These are phyloP conservation scores for Stenodema calcarata DNA, from an alignment of 2,888 invertebrate species.

Conservation along the genomic window DNA sequence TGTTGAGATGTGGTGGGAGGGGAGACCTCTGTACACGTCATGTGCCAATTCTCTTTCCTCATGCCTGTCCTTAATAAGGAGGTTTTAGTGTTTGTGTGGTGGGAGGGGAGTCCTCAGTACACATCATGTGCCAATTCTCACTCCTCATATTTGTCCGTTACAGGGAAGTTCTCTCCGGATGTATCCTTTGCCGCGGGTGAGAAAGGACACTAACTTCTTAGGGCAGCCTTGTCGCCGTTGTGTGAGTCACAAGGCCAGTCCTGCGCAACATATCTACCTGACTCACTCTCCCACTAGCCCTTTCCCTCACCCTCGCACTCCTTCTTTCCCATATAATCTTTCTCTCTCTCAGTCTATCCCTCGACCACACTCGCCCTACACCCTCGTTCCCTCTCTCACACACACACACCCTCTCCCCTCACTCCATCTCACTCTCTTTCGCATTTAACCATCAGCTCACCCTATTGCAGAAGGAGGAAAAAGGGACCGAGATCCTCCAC, in stretches of 20 bases:
- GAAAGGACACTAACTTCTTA: background rate
- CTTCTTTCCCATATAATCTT: no score
- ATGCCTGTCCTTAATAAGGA: no score
- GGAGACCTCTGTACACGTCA: no score
- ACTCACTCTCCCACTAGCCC: background rate
- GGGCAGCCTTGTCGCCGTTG: background rate
- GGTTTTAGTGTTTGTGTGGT: no score
- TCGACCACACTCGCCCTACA: no score
- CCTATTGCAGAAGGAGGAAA: conserved; percentile 19
- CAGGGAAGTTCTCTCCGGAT: background rate
- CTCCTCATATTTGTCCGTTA: background rate
- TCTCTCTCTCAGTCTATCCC: no score
- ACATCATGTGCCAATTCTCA: no score
- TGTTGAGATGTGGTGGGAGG: no score
- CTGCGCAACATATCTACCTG: conserved; percentile 27
- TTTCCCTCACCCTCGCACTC: no score
- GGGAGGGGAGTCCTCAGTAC: no score
- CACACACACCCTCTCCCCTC: background rate
- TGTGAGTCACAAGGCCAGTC: conserved; percentile 32
- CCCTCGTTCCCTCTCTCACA: background rate
- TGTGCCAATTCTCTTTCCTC: no score
- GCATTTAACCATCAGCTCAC: background rate
- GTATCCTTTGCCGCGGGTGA: background rate
- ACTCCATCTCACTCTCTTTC: background rate
- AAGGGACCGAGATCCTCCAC: background rate